Evolutionary conservation across 1,140 invertebrate species (phyloP).

Genomic region (Orchestia grillus): DNA sequence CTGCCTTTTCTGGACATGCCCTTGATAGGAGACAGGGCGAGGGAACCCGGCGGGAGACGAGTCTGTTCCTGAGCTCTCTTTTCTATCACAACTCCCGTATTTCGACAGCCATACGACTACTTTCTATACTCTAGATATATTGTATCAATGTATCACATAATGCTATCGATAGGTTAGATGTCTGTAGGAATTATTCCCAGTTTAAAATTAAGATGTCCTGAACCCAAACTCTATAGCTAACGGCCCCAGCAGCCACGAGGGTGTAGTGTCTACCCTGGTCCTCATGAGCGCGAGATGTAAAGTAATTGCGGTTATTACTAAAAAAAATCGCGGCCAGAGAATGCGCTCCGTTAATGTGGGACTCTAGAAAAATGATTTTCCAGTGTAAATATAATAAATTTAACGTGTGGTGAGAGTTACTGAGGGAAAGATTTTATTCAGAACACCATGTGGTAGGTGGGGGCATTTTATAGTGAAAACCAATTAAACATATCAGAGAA

Average conservation of each 20-base stretch:
- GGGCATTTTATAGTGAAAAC: neutral
- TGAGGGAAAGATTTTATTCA: neutral
- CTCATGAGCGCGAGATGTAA: no score
- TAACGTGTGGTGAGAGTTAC: neutral
- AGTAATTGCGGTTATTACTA: no score
- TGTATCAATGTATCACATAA: neutral
- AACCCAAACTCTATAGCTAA: neutral
- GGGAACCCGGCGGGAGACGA: neutral
- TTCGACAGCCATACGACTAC: neutral
- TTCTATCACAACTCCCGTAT: neutral
- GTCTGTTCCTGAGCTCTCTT: neutral
- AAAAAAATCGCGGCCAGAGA: neutral
- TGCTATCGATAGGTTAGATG: no score
- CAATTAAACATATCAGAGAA: neutral
- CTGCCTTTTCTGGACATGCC: neutral
- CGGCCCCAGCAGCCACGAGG: neutral
- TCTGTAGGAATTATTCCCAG: neutral
- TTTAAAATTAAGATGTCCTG: neutral
- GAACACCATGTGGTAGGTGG: neutral
- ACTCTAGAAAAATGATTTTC: neutral
- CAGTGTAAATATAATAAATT: neutral
- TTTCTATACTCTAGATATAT: neutral
- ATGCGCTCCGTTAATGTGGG: neutral
- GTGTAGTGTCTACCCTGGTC: neutral
- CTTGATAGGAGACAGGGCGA: neutral